Evolutionary conservation across 1,140 invertebrate species (phyloP), one percentile per base, ranked within the genome.

Genomic region (Augochlora pura): DNA sequence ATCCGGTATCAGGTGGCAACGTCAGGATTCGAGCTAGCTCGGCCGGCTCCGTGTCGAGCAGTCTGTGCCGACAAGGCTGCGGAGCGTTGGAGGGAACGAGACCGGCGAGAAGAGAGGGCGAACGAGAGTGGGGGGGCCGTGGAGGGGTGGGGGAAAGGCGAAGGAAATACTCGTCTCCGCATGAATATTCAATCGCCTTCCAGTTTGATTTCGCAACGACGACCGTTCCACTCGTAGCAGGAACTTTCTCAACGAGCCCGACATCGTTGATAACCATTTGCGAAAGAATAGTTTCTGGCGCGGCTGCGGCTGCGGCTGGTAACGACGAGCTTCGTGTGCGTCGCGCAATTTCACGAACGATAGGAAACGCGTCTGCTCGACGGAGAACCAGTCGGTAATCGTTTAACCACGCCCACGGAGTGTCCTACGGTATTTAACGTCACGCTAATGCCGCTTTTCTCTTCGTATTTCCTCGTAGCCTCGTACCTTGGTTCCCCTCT

Each of bases 131-230:
- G 25, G 27, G 46, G 46, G 57, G 23, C 16, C 54, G 21, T 49
- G 63, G 62, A 42, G 46, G 27, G 66, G 52, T 32, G 65, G 77
- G 78, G 74, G 49, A 21, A 75, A 59, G 59, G 73, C 66, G 74
- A 21, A 4, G 49, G 49, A 46, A 52, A 52, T 57, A 72, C 71
- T 81, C 78, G 66, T 78, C 81, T 73, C 69, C 57, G 74, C 81
- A 88, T 87, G 87, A 88, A 85, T 85, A 85, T 85, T 85, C 84
- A 85, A 81, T 85, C 83, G 79, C 32, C 69, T 77, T 80, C 65
- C 83, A 67, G 71, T 67, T 85, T 82, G 82, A 85, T 86, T 86
- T 82, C 71, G 80, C 75, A 85, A 85, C 66, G 21, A 46, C 67
- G 57, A 71, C 62, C 80, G 68, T 62, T 21, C 74, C 64, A 60